Percentiles rank a stretch among this genome's conserved stretches.
phyloP scores from a whole-genome alignment of 2,888 invertebrate species.

The Ethmia dodecea region DNA sequence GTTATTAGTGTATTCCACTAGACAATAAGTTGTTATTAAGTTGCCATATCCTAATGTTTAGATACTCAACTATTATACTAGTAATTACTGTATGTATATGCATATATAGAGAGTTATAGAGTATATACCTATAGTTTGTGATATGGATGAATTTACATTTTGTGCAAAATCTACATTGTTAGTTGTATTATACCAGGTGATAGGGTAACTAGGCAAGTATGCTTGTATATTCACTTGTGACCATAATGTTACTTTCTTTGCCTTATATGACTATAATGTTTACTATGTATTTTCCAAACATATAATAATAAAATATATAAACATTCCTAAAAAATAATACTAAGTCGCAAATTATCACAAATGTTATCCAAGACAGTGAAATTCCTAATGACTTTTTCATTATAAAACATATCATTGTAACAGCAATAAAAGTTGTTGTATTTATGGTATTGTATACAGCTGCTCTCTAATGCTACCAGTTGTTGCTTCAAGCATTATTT shows the following conservation, averaged over 20 bases:
- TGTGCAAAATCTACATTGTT: constrained; percentile 48
- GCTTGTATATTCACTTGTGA: background rate
- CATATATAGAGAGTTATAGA: constrained; percentile 62
- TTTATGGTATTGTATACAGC: no score
- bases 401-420: no score
- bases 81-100: constrained; percentile 37
- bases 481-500: no score
- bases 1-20: constrained; percentile 61
- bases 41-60: constrained; percentile 75
- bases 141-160: constrained; percentile 73
- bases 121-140: constrained; percentile 73
- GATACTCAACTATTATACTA: constrained; percentile 69
- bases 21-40: constrained; percentile 74
- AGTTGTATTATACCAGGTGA: constrained; percentile 31
- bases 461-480: no score
- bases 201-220: constrained; percentile 21
- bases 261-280: no score
- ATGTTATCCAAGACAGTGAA: no score
- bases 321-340: no score
- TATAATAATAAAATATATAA: no score
- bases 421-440: no score
- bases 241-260: background rate
- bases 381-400: no score
- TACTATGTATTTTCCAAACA: no score
- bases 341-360: no score